Percentiles rank a stretch among this genome's conserved stretches.
Evolutionary conservation across 1,140 invertebrate species (phyloP).

Genomic region (Manduca sexta): DNA sequence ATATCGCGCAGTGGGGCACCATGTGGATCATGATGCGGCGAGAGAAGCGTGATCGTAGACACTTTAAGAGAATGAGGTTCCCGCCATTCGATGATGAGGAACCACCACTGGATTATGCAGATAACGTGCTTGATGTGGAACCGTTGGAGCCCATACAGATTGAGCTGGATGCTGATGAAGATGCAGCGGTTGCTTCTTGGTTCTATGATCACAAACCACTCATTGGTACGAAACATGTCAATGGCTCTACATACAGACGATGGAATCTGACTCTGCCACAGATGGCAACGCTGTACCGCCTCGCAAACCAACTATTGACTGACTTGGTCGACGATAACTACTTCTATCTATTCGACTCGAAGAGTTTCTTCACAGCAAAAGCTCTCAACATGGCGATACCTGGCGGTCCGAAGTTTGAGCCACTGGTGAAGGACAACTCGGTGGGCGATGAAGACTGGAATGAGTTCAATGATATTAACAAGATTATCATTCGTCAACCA

Average conservation of each 20-base stretch:
- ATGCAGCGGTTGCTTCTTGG: conserved; percentile 93
- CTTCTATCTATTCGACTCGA: conserved; percentile 99
- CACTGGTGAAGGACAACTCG: conserved; percentile 97
- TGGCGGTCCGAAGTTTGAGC: conserved; percentile 99
- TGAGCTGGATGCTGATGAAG: conserved; percentile 97
- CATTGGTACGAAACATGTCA: conserved; percentile 93
- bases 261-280: conserved; percentile 97
- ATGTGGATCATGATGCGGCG: conserved; percentile 99
- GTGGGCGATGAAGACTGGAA: conserved; percentile 99
- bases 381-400: conserved; percentile 99
- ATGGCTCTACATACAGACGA: conserved; percentile 96
- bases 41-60: conserved; percentile 98
- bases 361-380: conserved; percentile 99
- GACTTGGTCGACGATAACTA: conserved; percentile 99
- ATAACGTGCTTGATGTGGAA: conserved; percentile 99
- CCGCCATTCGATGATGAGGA: conserved; percentile 99
- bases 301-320: conserved; percentile 98
- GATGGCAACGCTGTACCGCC: conserved; percentile 96
- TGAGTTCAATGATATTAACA: conserved; percentile 99
- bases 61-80: conserved; percentile 99
- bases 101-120: conserved; percentile 98
- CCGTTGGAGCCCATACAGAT: conserved; percentile 99
- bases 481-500: conserved; percentile 99
- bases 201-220: conserved; percentile 99
- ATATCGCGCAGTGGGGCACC: conserved; percentile 99